These are phyloP conservation scores for Crenuchus spilurus DNA, from an alignment of 2,797 vertebrate species.

Conservation along the genomic window DNA sequence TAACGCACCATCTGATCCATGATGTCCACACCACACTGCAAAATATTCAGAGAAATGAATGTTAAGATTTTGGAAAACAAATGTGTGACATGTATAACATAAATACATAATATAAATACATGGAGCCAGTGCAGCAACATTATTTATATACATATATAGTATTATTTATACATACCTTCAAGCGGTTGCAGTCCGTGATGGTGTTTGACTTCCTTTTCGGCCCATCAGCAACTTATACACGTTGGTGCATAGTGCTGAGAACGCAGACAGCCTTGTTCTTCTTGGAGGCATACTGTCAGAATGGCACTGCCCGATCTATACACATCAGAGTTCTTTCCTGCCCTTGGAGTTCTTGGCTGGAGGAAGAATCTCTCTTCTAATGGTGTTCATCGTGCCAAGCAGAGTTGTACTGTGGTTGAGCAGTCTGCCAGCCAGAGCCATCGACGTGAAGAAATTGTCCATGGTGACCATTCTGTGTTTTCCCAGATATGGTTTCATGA, in stretches of 20 bases:
- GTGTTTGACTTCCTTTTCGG: neutral
- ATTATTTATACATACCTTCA: too few relatives aligned
- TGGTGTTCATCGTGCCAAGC: neutral
- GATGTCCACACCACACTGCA: neutral
- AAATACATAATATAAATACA: neutral
- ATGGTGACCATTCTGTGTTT: too few relatives aligned
- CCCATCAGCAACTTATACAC: neutral
- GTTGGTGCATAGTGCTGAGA: neutral
- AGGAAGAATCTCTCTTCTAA: too few relatives aligned
- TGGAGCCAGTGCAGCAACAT: too few relatives aligned
- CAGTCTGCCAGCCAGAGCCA: slow-evolving; percentile 2
- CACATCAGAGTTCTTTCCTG: too few relatives aligned
- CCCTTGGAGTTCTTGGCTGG: too few relatives aligned
- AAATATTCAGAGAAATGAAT: neutral
- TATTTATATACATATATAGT: too few relatives aligned
- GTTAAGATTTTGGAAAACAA: neutral
- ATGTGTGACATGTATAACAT: too few relatives aligned
- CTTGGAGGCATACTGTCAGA: neutral
- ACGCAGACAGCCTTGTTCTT: slow-evolving; percentile 1
- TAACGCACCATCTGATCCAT: slow-evolving; percentile 39
- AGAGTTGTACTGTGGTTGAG: neutral
- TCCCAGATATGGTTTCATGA: too few relatives aligned
- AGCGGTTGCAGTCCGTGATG: too few relatives aligned
- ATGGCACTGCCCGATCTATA: too few relatives aligned
- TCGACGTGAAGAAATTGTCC: too few relatives aligned